Evolutionary conservation across 2,113 vertebrate species (phyloP), one percentile per base, ranked within the genome.

Genomic region (Zosterops lateralis): DNA sequence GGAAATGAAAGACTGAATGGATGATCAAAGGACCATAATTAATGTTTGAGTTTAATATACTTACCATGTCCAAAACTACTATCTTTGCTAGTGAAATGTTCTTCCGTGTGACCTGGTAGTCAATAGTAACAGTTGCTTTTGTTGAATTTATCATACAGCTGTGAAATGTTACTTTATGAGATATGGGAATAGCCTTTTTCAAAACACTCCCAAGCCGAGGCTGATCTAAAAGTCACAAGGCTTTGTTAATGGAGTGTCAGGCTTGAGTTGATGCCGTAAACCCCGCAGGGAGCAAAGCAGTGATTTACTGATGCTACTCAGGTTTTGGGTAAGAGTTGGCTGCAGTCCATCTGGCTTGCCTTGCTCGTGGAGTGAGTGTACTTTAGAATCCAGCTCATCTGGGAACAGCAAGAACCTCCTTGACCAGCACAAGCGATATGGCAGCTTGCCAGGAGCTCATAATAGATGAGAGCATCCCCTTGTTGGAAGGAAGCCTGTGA

Each of bases 331-430:
- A 17, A 42, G 71, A 87, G 50, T 72, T 95, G 93, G 84, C 95
- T 87, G 74, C 60, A 45, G 67, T 92, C 93, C 96, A 85, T 79
- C 67, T 95, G 87, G 54, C 62, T 84, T 75, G 74, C 50, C 57
- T 91, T 75, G 62, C 62, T 82, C 0, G 0, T 82, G 54, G 66
- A 87, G 54, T 53, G 82, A 79, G 62, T 3, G 1, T 57, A 61
- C 67, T 85, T 94, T 38, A 70, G 58, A 94, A 57, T 50, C 29
- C 50, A 66, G 25, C 75, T 96, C 96, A 82, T 95, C 62, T 94
- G 95, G 87, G 92, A 92, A 65, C 71, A 78, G 93, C 87, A 76
- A 53, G 92, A 94, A 76, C 26, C 78, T 94, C 58, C 71, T 93
- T 95, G 95, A 95, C 92, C 95, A 94, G 24, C 42, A 54, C 58